Conservation (phyloP, 2,113 vertebrate genomes). For the Saccopteryx bilineata region DNA sequence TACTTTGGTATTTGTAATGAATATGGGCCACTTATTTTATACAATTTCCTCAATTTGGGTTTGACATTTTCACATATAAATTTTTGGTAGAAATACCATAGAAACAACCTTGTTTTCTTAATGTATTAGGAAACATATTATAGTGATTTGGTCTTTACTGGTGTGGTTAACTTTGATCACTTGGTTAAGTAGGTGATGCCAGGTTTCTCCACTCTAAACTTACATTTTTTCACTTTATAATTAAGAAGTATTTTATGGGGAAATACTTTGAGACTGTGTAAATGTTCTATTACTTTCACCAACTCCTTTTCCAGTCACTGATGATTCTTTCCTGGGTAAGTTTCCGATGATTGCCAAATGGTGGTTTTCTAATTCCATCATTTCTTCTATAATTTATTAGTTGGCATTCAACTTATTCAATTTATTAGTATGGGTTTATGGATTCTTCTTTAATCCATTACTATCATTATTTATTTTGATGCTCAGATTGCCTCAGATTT, state of each 20-base stretch:
- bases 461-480: background rate
- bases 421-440: constrained; percentile 3
- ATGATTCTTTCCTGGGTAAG: constrained; percentile 26
- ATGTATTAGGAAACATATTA: background rate
- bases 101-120: constrained; percentile 20
- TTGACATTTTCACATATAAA: background rate
- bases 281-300: constrained; percentile 11
- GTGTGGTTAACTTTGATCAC: constrained; percentile 31
- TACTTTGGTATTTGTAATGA: constrained; percentile 30
- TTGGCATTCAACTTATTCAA: background rate
- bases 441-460: background rate
- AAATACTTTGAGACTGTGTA: constrained; percentile 25
- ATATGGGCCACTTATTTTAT: constrained; percentile 9
- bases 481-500: background rate
- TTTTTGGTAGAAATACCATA: constrained; percentile 33
- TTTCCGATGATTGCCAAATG: constrained; percentile 42
- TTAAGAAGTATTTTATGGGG: constrained; percentile 1
- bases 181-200: background rate
- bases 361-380: constrained; percentile 20
- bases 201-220: constrained; percentile 1
- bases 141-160: background rate
- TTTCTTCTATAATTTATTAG: background rate
- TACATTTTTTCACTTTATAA: background rate
- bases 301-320: background rate
- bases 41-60: background rate